A percentile compares a stretch with the other conserved stretches of the same genome.
Evolutionary conservation across 1,140 invertebrate genomes (phyloP).

Genomic region (Euura lappo): DNA sequence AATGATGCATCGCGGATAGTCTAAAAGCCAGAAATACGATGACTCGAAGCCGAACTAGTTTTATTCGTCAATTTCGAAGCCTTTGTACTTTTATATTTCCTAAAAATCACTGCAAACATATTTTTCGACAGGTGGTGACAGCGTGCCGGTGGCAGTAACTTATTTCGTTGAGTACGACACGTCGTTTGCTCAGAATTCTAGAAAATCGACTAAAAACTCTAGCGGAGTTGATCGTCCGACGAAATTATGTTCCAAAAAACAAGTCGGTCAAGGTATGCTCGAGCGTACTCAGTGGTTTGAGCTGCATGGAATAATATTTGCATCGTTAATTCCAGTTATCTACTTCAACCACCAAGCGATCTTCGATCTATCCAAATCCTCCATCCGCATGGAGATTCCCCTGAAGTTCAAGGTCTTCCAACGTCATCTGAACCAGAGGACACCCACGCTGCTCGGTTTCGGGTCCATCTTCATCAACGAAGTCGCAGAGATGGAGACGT

Average conservation of each 20-base stretch:
- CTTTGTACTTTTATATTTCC: too few relatives aligned
- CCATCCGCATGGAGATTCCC: conserved; percentile 26
- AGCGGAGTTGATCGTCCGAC: conserved; percentile 36
- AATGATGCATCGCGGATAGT: too few relatives aligned
- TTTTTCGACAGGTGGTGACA: conserved; percentile 34
- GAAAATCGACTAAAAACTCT: conserved; percentile 36
- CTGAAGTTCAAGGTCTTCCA: conserved; percentile 49
- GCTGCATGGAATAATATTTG: too few relatives aligned
- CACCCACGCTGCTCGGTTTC: conserved; percentile 46
- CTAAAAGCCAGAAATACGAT: too few relatives aligned
- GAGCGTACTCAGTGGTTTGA: too few relatives aligned
- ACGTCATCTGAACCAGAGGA: conserved; percentile 46
- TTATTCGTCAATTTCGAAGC: too few relatives aligned
- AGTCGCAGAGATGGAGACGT: conserved; percentile 31
- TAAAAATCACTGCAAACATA: neutral
- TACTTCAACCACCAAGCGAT: conserved; percentile 47
- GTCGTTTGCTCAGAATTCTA: conserved; percentile 25
- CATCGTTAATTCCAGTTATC: conserved; percentile 29
- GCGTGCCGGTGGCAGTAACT: conserved; percentile 35
- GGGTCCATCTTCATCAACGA: conserved; percentile 42
- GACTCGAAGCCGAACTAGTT: too few relatives aligned
- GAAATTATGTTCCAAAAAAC: conserved; percentile 45
- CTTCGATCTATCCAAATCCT: conserved; percentile 41
- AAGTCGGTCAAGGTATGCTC: conserved; percentile 40
- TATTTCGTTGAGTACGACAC: conserved; percentile 50